Evolutionary conservation across 2,113 vertebrate genomes (phyloP).

Genomic region (Paradisaea rubra): DNA sequence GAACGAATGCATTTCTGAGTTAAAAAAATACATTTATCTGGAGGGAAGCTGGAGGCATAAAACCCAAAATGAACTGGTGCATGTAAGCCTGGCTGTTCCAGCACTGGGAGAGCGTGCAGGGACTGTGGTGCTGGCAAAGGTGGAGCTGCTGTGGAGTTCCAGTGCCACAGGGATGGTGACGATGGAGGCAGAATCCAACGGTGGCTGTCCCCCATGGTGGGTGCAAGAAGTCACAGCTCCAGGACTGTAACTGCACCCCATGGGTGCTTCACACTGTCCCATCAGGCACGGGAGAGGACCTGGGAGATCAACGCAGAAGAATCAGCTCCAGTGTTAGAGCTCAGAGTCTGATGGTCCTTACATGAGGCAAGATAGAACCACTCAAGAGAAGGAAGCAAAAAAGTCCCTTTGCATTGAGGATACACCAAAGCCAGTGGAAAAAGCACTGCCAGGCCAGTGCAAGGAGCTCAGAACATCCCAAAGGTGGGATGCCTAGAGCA

Average conservation of each 20-base stretch:
- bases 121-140: neutral
- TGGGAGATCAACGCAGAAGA: neutral
- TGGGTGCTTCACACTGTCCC: neutral
- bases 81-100: neutral
- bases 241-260: neutral
- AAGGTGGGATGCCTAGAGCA: neutral
- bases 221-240: neutral
- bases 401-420: neutral
- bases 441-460: neutral
- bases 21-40: conserved; percentile 12
- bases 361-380: neutral
- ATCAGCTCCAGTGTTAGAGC: neutral
- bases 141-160: neutral
- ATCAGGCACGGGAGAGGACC: neutral
- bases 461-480: neutral
- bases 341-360: neutral
- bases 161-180: neutral
- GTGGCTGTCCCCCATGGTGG: neutral
- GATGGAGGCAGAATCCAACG: fast-evolving
- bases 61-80: neutral
- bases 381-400: neutral
- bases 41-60: conserved; percentile 4
- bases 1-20: neutral
- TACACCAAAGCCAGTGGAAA: neutral
- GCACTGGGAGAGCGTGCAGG: neutral